Base-by-base conservation (phyloP, 2,797 vertebrate genomes). In the Salarias fasciatus region DNA sequence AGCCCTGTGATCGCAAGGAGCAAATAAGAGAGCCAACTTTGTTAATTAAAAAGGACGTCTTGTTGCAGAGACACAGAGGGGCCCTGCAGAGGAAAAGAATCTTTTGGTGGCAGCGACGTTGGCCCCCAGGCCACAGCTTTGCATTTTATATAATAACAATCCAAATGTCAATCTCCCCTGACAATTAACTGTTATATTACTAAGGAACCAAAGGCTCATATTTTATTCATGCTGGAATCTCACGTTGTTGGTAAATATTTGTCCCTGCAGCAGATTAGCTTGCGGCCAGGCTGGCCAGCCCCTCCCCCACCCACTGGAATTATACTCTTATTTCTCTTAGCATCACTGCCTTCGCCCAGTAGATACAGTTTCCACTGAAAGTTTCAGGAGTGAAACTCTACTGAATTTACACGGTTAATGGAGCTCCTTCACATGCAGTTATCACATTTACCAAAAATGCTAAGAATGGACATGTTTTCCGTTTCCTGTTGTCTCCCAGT, bases 171-270 rank as follows among this genome's bases (percentile, higher is more conserved):
- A 63, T 91, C 88, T 92, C 92, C 90, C 92, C 79, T 86, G 91
- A 92, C 88, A 91, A 92, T 93, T 93, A 92, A 88, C 84, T 90
- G 83, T 86, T 90, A 90, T 93, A 92, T 93, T 92, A 91, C 90
- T 91, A 92, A 91, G 88, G 79, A 91, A 88, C 67, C 80, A 86
- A 75, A 73, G 73, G 74, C 88, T 92, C 89, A 92, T 92, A 77
- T 86, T 92, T 93, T 92, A 93, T 93, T 93, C 91, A 93, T 92
- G 83, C 57, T 66, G 60, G 82, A 86, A 80, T 85, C 79, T 86
- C 71, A 73, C 63, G 76, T 92, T 92, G 92, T 91, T 91, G 90
- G 92, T 93, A 93, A 93, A 93, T 92, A 93, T 93, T 92, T 92
- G 90, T 92, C 90, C 87, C 89, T 76, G 83, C 82, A 90, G 90